Base-by-base conservation (phyloP, 2,888 invertebrate genomes). In the Metallyticus violacea region DNA sequence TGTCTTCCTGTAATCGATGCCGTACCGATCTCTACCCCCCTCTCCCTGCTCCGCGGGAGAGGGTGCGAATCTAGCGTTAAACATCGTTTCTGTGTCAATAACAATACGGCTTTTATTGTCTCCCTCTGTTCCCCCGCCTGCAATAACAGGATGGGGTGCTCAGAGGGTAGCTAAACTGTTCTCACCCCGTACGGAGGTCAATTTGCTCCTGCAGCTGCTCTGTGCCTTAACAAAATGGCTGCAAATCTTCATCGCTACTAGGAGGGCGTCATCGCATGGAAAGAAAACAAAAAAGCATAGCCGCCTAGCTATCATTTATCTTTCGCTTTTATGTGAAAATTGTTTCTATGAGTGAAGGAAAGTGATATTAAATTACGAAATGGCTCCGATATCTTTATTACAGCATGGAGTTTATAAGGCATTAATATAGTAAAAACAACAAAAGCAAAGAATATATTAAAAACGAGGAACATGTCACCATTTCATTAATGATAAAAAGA, bases 81-180 rank as follows among this genome's bases (percentile, higher is more conserved):
- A 82, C 82, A 82, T 82, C 40, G 82, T 82, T 82, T 82, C 82
- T 82, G 40, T 76, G 82, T 82, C 82, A 82, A 82, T 82, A 82
- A 76, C 82, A 82, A 82, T 82, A 82, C 62, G 82, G 76, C 82
- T 82, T 82, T 76, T 76, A 82, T 76, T 76, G 76, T 76, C 82
- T 76, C 62, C 76, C 82, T 40, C 82, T 62, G 26, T 76, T 82
- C 40, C 40, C 40, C 15, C 40, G 22, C n/a, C 40, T 62, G 40
- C 40, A 62, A 62, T 62, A 62, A 62, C 40, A 62, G 40, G 40
- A 62, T 62, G 40, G 40, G 40, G 40, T 62, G 76, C 26, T 40
- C 40, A 26, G 82, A 76, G 76, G 26, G 25, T 22, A 81, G 81
- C 80, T 80, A 80, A 80, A 80, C 80, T 80, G 80, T 80, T 80